Percentiles rank a stretch among this genome's conserved stretches.
Conservation (phyloP, 2,797 vertebrate species). For the Sphaeramia orbicularis region DNA sequence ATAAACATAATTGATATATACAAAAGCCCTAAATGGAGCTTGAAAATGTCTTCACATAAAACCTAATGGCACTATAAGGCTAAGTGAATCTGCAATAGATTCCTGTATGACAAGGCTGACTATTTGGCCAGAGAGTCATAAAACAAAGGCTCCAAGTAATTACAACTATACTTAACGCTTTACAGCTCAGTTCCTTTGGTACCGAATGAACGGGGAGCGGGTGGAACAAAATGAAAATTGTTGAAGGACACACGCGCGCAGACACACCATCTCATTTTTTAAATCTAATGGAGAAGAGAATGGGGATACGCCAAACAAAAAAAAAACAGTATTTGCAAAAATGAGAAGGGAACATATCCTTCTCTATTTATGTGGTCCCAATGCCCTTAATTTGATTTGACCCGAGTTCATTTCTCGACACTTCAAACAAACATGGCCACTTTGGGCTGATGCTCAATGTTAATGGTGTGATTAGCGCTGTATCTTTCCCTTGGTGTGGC, state of each 20-base stretch:
- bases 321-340: constrained; percentile 40
- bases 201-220: constrained; percentile 9
- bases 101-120: constrained; percentile 55
- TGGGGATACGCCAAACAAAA: constrained; percentile 4
- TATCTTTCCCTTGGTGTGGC: constrained; percentile 76
- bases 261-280: constrained; percentile 18
- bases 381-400: constrained; percentile 75
- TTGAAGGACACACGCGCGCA: constrained; percentile 40
- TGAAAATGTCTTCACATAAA: constrained; percentile 73
- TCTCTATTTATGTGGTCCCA: constrained; percentile 45
- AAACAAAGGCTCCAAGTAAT: constrained; percentile 71
- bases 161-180: constrained; percentile 53
- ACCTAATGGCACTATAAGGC: constrained; percentile 65
- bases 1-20: constrained; percentile 69
- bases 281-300: constrained; percentile 33
- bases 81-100: constrained; percentile 68
- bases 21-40: constrained; percentile 66
- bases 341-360: constrained; percentile 25
- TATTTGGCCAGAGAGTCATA: constrained; percentile 61
- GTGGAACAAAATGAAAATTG: constrained; percentile 21
- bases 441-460: constrained; percentile 76
- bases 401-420: constrained; percentile 70
- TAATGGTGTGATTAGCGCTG: constrained; percentile 83
- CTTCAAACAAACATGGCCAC: constrained; percentile 78
- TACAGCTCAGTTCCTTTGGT: constrained; percentile 39